Base-by-base conservation (phyloP, 2,888 invertebrate genomes). In the Volucella inflata region DNA sequence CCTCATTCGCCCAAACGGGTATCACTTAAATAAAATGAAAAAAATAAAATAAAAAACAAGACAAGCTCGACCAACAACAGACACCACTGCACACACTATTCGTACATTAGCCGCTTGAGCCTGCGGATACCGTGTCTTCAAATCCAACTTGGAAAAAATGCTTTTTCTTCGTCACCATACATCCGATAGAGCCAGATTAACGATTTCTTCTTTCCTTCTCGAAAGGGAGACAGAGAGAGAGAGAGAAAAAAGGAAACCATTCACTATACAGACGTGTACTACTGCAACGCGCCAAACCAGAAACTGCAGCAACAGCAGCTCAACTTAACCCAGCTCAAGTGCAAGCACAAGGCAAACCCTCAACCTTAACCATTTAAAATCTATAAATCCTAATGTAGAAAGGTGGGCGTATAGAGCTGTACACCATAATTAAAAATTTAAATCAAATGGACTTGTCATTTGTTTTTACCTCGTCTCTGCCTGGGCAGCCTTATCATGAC, bases 361-460 rank as follows among this genome's bases (percentile, higher is more conserved):
- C 30, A 30, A 30, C 30, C 30, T 30, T 60, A 81, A 70, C 80
- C 81, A 87, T 88, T 87, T 88, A 81, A 87, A 87, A 80, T 83
- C 87, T 87, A 88, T 88, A 88, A 88, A 88, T 88, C 88, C 88
- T 88, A 88, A 88, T 88, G 87, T 78, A 65, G 59, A 78, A 82
- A 87, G 77, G 88, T 88, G 88, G 88, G 88, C 88, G 88, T 88
- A 88, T 88, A 88, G 88, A 88, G 87, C 88, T 88, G 88, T 88
- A 87, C 87, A 83, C 87, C 87, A 88, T 88, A 88, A 88, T 88
- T 88, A 88, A 88, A 88, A 88, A 88, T 88, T 88, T 88, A 88
- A 88, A 88, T 88, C 88, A 88, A 88, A 88, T 88, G 88, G 88
- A 88, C 88, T 88, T 88, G 88, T 88, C 88, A 88, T 88, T 88